Conservation (phyloP, 2,797 vertebrate genomes). For the Tenualosa ilisha region DNA sequence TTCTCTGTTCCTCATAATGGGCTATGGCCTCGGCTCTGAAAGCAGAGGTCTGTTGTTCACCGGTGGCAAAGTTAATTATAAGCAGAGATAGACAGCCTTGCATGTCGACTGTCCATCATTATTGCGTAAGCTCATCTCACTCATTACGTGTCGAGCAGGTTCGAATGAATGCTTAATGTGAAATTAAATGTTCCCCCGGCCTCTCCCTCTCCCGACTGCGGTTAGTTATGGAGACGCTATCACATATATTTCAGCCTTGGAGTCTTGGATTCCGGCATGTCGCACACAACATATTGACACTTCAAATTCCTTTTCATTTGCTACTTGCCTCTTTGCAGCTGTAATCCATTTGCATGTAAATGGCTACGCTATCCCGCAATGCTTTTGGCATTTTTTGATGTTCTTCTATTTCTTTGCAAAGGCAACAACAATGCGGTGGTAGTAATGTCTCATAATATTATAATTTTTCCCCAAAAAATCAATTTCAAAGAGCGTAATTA, state of each 20-base stretch:
- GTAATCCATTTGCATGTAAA: slow-evolving; percentile 75
- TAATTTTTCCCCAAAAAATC: slow-evolving; percentile 30
- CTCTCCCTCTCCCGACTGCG: background rate
- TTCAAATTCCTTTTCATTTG: slow-evolving; percentile 50
- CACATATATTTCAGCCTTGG: slow-evolving; percentile 45
- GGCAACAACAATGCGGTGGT: slow-evolving; percentile 55
- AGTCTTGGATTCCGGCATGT: slow-evolving; percentile 63
- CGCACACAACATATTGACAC: slow-evolving; percentile 73
- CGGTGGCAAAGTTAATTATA: slow-evolving; percentile 69
- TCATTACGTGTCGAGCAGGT: slow-evolving; percentile 19
- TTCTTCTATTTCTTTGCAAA: slow-evolving; percentile 52
- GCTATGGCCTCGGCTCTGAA: slow-evolving; percentile 71
- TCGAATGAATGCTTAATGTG: slow-evolving; percentile 1
- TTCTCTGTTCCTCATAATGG: slow-evolving; percentile 41
- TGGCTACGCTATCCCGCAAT: slow-evolving; percentile 63
- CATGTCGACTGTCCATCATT: slow-evolving; percentile 42
- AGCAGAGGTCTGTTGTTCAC: slow-evolving; percentile 68
- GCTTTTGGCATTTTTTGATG: slow-evolving; percentile 60
- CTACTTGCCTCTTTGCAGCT: slow-evolving; percentile 66
- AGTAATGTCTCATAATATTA: slow-evolving; percentile 44
- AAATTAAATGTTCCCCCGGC: slow-evolving; percentile 10
- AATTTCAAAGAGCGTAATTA: slow-evolving; percentile 34
- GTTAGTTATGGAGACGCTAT: background rate
- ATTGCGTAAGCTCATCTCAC: slow-evolving; percentile 28
- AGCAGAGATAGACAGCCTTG: slow-evolving; percentile 64